Evolutionary conservation across 2,797 vertebrate genomes (phyloP), one percentile per base, ranked within the genome.

Genomic region (Sebastes steindachneri): DNA sequence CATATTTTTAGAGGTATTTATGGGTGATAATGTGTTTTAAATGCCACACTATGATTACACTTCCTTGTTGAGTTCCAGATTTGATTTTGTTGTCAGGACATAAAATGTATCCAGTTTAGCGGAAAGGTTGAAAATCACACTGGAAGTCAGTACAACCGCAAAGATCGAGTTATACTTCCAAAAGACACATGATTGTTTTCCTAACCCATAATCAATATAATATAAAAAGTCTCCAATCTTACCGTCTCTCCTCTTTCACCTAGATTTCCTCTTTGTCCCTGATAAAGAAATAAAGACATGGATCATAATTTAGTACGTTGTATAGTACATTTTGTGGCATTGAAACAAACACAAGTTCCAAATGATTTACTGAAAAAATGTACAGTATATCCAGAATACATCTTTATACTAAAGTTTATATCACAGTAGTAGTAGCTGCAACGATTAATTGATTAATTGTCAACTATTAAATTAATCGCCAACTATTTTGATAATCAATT

Each of bases 171-270:
- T 83, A 63, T 35, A 67, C 58, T 63, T 84, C 79, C 63, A 60
- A 71, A 75, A 77, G 70, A 67, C n/a, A 29, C 5, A 54, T 74
- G 51, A 54, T 33, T 64, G 62, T 80, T 81, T 83, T 82, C 66
- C 35, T 78, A 79, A 84, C 28, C 37, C 28, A 65, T 60, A 62
- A 68, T 54, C 35, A 71, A 15, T 21, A 53, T 54, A 9, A 51
- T 53, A 2, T 48, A 12, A 78, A 64, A 62, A 77, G 2, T 33
- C 14, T 51, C 2, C 12, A 77, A 65, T 45, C 86, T 81, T 96
- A 99, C 98, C 97, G 94, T 95, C 64, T 85, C 89, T 48, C 98
- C 98, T 92, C 78, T 95, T 94, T 97, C 97, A 75, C 97, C 98
- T 77, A 83, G 62, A 82, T 86, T 95, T 94, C 98, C 98, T 89